phyloP scores from a whole-genome alignment of 2,888 invertebrate genomes.

The Drosophila conformis region DNA sequence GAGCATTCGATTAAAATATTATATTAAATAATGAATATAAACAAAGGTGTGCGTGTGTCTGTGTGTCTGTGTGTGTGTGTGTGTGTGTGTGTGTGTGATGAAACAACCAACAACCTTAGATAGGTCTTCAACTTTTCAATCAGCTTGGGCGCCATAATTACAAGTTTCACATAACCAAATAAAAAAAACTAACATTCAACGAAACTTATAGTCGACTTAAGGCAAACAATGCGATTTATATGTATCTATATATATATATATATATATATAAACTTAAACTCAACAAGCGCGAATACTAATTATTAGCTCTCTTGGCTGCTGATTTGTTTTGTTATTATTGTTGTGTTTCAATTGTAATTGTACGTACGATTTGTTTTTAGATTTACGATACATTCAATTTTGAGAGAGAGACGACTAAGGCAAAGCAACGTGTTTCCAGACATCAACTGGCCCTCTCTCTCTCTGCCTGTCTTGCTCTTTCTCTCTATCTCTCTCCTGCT shows the following conservation, averaged over 20 bases:
- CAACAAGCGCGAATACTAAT: slow-evolving; percentile 3
- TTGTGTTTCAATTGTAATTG: slow-evolving; percentile 38
- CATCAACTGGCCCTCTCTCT: slow-evolving; percentile 1
- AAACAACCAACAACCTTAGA: slow-evolving; percentile 44
- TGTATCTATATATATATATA: not conserved
- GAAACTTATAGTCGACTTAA: slow-evolving; percentile 11
- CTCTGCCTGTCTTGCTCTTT: not conserved
- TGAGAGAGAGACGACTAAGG: slow-evolving; percentile 39
- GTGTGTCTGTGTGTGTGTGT: not conserved
- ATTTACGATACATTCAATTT: slow-evolving; percentile 71
- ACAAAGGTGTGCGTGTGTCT: not conserved
- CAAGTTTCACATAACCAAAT: slow-evolving; percentile 27
- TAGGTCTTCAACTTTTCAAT: slow-evolving; percentile 52
- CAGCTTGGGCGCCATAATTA: slow-evolving; percentile 53
- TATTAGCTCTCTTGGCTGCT: slow-evolving; percentile 4
- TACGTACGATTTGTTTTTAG: slow-evolving; percentile 42
- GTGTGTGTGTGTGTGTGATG: not conserved
- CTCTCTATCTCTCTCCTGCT: not conserved
- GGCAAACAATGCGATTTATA: slow-evolving; percentile 10
- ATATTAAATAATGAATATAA: slow-evolving; percentile 2
- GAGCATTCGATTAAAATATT: slow-evolving; percentile 19
- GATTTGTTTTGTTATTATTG: slow-evolving; percentile 21
- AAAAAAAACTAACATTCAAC: slow-evolving; percentile 17
- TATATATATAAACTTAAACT: not conserved
- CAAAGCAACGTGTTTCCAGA: slow-evolving; percentile 34